Evolutionary conservation across 1,140 invertebrate species (phyloP).

Genomic region (Dreissena rostriformis): DNA sequence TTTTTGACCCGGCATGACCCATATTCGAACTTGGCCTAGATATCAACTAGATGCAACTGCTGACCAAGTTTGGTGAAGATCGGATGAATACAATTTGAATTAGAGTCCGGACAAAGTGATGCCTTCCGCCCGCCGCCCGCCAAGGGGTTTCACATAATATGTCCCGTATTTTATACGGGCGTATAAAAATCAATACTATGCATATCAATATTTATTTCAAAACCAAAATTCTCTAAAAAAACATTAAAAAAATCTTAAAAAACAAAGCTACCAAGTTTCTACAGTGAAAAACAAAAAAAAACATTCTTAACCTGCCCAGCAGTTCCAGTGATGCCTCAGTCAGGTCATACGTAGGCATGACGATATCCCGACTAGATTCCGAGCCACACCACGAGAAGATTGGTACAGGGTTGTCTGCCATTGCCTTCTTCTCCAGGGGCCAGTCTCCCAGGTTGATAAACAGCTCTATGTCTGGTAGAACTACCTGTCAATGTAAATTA

Average conservation of each 20-base stretch:
- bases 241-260: no score
- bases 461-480: slow-evolving; percentile 94
- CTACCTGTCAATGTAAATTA: slow-evolving; percentile 68
- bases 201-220: neutral
- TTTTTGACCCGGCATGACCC: no score
- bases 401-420: slow-evolving; percentile 84
- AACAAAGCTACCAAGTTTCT: no score
- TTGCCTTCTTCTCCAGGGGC: slow-evolving; percentile 86
- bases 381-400: slow-evolving; percentile 99
- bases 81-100: no score
- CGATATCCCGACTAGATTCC: slow-evolving; percentile 91
- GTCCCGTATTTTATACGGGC: no score
- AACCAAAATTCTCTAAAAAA: no score
- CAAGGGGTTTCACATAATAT: no score
- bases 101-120: no score
- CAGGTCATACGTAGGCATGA: slow-evolving; percentile 97
- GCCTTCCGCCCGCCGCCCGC: no score
- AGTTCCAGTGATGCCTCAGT: slow-evolving; percentile 95
- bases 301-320: slow-evolving; percentile 88
- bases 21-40: no score
- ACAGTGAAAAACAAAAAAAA: neutral
- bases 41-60: no score
- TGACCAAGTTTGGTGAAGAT: no score
- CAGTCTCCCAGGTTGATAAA: slow-evolving; percentile 98
- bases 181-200: slow-evolving; percentile 3